Conservation (phyloP, 2,113 vertebrate genomes). For the Thamnophis sirtalis region DNA sequence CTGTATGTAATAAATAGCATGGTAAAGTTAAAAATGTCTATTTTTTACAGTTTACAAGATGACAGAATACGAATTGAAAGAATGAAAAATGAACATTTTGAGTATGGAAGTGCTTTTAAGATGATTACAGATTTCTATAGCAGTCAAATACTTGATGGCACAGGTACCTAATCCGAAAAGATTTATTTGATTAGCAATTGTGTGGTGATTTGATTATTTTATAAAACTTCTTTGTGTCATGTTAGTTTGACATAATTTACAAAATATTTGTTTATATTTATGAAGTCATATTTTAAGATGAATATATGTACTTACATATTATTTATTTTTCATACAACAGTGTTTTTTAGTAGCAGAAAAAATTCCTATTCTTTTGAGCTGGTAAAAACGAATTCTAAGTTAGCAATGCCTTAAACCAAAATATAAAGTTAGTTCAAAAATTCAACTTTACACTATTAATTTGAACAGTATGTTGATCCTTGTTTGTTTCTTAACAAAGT, state of each 20-base stretch:
- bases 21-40: neutral
- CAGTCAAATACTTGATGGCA: slow-evolving; percentile 43
- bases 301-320: neutral
- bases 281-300: neutral
- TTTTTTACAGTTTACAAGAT: slow-evolving; percentile 74
- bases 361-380: neutral
- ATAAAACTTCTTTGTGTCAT: neutral
- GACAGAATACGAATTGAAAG: slow-evolving; percentile 89
- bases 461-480: neutral
- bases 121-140: slow-evolving; percentile 82
- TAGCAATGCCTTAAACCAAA: neutral
- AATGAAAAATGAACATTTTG: slow-evolving; percentile 78
- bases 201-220: neutral
- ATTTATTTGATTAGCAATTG: neutral
- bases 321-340: neutral
- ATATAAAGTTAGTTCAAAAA: neutral
- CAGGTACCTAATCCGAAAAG: slow-evolving; percentile 45
- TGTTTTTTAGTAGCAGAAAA: neutral
- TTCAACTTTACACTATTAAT: neutral
- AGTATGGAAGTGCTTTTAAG: slow-evolving; percentile 84
- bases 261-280: neutral
- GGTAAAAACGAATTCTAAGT: neutral
- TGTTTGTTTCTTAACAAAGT: neutral
- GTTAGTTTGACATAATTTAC: neutral
- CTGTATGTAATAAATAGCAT: neutral